These are phyloP conservation scores for Melanotaenia pygmaea DNA, from an alignment of 2,797 vertebrate species.

Conservation along the genomic window DNA sequence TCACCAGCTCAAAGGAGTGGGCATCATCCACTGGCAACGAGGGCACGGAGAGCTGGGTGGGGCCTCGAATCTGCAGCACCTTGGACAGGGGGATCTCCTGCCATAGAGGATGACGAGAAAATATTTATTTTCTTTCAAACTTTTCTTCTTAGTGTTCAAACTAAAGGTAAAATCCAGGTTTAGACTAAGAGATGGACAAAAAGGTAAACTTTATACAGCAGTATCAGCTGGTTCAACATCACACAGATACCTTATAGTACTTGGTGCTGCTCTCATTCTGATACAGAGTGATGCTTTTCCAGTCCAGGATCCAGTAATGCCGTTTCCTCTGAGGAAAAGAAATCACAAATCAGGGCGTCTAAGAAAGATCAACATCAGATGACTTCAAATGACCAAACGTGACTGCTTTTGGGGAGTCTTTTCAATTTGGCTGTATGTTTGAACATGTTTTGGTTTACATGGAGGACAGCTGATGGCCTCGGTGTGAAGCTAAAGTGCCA, in stretches of 20 bases:
- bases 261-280: constrained; percentile 82
- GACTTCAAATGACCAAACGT: neutral
- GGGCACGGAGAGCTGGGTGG: constrained; percentile 56
- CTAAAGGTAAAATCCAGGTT: neutral
- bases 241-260: constrained; percentile 80
- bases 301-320: constrained; percentile 85
- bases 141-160: neutral
- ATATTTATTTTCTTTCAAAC: neutral
- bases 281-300: constrained; percentile 81
- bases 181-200: too few species aligned
- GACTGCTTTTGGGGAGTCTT: neutral
- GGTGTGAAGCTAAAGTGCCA: neutral
- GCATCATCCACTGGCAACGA: neutral
- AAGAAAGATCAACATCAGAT: too few species aligned
- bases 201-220: too few species aligned
- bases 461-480: neutral
- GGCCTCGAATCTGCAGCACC: constrained; percentile 79
- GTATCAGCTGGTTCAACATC: neutral
- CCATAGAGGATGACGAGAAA: neutral
- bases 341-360: neutral
- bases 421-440: neutral
- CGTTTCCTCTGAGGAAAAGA: constrained; percentile 79
- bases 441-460: neutral
- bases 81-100: constrained; percentile 82
- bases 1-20: constrained; percentile 81